Conservation (phyloP, 2,888 invertebrate genomes). For the Julus scanicus region DNA sequence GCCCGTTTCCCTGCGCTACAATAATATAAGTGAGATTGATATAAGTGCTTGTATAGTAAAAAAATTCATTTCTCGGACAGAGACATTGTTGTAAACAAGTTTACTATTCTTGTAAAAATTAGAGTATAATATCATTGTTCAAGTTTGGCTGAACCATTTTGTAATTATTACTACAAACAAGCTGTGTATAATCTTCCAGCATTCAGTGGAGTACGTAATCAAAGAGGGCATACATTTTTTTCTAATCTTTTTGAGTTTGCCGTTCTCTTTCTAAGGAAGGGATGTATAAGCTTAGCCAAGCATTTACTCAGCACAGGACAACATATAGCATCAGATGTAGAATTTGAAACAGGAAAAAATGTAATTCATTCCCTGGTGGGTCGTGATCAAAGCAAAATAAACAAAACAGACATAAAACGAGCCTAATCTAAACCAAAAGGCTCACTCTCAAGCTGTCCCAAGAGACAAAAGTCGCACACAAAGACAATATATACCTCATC, state of each 20-base stretch:
- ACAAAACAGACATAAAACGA: too few relatives aligned
- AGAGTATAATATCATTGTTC: slow-evolving; percentile 29
- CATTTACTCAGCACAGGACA: background rate
- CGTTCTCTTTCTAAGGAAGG: background rate
- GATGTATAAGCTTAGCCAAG: background rate
- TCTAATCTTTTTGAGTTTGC: background rate
- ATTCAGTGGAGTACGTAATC: background rate
- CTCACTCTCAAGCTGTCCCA: too few relatives aligned
- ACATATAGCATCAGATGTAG: background rate
- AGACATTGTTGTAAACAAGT: background rate
- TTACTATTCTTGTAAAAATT: background rate
- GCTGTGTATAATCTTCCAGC: background rate
- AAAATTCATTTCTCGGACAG: background rate
- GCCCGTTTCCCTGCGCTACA: background rate
- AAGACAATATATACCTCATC: background rate
- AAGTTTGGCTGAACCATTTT: background rate
- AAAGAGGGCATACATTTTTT: background rate
- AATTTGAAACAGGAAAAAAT: too few relatives aligned
- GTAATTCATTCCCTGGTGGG: too few relatives aligned
- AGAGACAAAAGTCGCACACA: too few relatives aligned
- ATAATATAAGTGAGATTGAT: background rate
- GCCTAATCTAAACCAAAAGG: too few relatives aligned
- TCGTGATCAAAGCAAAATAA: too few relatives aligned
- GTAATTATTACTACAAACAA: background rate
- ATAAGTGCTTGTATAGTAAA: background rate